Conservation (phyloP, 2,113 vertebrate genomes). For the Pterocles gutturalis region DNA sequence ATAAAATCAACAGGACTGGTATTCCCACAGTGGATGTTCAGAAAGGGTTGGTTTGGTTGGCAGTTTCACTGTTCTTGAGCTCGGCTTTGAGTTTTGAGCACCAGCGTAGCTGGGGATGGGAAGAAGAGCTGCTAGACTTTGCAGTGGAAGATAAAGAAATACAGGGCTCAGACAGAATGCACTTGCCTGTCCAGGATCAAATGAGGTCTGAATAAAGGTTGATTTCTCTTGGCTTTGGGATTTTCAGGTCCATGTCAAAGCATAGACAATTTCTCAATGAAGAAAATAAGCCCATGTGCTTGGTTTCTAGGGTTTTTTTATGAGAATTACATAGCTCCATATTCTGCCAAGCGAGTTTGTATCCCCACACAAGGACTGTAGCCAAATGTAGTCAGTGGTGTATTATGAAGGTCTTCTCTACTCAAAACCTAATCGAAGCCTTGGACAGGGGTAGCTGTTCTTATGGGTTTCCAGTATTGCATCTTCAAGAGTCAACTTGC, state of each 20-base stretch:
- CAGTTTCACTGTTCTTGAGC: not conserved
- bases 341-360: not conserved
- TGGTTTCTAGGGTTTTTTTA: not conserved
- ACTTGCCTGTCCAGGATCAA: not conserved
- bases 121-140: not conserved
- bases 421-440: not conserved
- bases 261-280: not conserved
- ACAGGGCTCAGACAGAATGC: not conserved
- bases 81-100: not conserved
- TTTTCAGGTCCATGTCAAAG: not conserved
- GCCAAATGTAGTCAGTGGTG: not conserved
- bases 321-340: not conserved
- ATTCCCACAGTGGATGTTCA: not conserved
- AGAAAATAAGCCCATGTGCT: not conserved
- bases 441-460: constrained; percentile 22
- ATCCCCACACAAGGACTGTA: not conserved
- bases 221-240: not conserved
- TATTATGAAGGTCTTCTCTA: not conserved
- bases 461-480: constrained; percentile 32
- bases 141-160: not conserved
- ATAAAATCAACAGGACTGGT: not conserved
- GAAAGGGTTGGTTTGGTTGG: not conserved
- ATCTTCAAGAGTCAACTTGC: constrained; percentile 65
- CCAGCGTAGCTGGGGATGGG: not conserved
- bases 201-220: not conserved